phyloP scores from a whole-genome alignment of 2,797 vertebrate species.

The Periophthalmus magnuspinnatus region DNA sequence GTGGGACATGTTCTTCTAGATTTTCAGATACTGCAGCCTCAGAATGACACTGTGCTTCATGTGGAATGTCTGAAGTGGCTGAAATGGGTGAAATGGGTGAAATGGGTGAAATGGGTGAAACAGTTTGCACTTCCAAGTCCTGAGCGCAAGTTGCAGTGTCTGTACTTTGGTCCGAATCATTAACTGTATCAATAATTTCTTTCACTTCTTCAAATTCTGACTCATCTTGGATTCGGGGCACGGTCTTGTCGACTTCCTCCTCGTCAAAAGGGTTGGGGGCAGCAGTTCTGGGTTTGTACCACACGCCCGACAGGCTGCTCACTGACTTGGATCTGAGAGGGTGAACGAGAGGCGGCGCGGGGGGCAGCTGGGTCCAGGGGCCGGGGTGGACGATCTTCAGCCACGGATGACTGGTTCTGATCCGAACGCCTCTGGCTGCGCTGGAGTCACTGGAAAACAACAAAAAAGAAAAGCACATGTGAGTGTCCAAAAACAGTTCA shows the following conservation, averaged over 20 bases:
- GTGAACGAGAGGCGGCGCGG: constrained; percentile 36
- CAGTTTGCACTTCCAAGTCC: neutral
- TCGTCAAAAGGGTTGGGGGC: constrained; percentile 63
- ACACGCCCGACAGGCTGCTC: neutral
- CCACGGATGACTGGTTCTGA: constrained; percentile 78
- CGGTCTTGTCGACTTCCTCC: constrained; percentile 17
- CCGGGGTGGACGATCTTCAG: constrained; percentile 83
- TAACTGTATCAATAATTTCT: neutral
- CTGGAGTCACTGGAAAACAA: constrained; percentile 5
- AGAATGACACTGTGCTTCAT: neutral
- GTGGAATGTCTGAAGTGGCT: no score
- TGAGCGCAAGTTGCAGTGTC: neutral
- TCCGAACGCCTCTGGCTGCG: constrained; percentile 4
- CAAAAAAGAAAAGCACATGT: neutral
- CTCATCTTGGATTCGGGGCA: neutral
- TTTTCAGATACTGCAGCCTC: neutral
- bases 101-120: no score
- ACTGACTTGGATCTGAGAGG: constrained; percentile 45
- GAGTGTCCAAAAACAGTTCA: no score
- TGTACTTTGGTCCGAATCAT: neutral
- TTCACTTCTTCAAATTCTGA: neutral
- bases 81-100: no score
- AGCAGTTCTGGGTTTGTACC: constrained; percentile 24
- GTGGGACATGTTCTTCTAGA: neutral
- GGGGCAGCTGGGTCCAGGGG: constrained; percentile 83